Conservation (phyloP, 2,797 vertebrate species). For the Spheniscus humboldti region DNA sequence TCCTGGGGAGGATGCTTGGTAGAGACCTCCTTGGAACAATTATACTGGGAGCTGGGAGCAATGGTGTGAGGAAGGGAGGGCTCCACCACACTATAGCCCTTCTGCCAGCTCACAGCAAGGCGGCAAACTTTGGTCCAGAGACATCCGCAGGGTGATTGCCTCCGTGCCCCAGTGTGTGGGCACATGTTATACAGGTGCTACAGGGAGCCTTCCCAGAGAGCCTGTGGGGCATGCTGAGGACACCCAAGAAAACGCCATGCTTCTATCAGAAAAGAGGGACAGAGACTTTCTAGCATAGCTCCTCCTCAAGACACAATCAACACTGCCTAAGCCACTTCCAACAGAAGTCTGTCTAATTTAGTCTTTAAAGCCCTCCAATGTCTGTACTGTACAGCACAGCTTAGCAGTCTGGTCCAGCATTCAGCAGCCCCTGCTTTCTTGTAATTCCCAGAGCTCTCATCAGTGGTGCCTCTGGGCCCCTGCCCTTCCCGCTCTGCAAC, state of each 20-base stretch:
- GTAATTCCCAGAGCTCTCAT: background rate
- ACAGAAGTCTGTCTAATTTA: background rate
- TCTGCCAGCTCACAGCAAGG: background rate
- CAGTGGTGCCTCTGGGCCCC: background rate
- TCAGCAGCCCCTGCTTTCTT: background rate
- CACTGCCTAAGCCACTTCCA: background rate
- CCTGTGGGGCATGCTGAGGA: background rate
- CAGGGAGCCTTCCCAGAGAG: background rate
- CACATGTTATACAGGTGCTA: background rate
- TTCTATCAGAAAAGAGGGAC: background rate
- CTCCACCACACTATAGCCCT: background rate
- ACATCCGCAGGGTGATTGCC: accelerated
- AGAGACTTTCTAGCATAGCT: background rate
- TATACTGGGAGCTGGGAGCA: background rate
- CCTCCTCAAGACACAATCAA: background rate
- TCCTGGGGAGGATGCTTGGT: background rate
- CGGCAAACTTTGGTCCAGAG: background rate
- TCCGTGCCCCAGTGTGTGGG: background rate
- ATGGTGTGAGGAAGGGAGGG: background rate
- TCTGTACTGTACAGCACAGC: background rate
- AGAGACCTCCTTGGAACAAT: background rate
- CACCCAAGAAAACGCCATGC: background rate
- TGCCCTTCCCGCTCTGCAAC: background rate
- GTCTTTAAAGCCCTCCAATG: background rate
- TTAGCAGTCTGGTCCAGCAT: background rate